A percentile compares a stretch with the other conserved stretches of the same genome.
These are phyloP conservation scores for Neosilurus hyrtlii DNA, from an alignment of 2,797 vertebrate genomes.

Conservation along the genomic window DNA sequence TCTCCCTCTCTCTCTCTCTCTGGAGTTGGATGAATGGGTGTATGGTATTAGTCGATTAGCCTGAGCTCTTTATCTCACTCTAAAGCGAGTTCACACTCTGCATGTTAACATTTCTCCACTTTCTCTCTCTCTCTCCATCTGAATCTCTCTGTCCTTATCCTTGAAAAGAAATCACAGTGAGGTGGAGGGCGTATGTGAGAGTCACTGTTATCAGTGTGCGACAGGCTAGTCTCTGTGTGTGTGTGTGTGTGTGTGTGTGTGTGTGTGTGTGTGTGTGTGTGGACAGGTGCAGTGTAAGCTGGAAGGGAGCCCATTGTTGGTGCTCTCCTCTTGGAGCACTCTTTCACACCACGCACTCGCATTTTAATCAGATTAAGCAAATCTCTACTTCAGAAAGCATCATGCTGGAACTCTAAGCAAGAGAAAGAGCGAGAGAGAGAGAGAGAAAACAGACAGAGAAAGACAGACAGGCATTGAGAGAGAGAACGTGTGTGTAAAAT, in stretches of 20 bases:
- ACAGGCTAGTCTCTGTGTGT: slow-evolving; percentile 66
- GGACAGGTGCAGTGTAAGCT: slow-evolving; percentile 79
- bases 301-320: slow-evolving; percentile 72
- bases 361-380: slow-evolving; percentile 98
- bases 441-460: background rate
- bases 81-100: slow-evolving; percentile 65
- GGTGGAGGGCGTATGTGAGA: slow-evolving; percentile 58
- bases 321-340: slow-evolving; percentile 85
- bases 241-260: slow-evolving; percentile 71
- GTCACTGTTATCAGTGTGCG: slow-evolving; percentile 78
- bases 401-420: slow-evolving; percentile 74
- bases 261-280: slow-evolving; percentile 38
- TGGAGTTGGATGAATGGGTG: slow-evolving; percentile 73
- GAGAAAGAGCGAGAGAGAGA: background rate
- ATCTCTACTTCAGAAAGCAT: slow-evolving; percentile 97
- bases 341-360: slow-evolving; percentile 74
- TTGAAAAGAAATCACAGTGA: slow-evolving; percentile 53
- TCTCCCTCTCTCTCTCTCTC: slow-evolving; percentile 40
- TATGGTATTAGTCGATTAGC: slow-evolving; percentile 79
- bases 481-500: background rate
- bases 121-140: slow-evolving; percentile 46
- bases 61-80: slow-evolving; percentile 80
- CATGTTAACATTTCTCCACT: slow-evolving; percentile 73
- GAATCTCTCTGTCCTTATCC: slow-evolving; percentile 19
- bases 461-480: background rate